These are phyloP conservation scores for Poeciliopsis turrubarensis DNA, from an alignment of 2,113 vertebrate species.

Conservation along the genomic window DNA sequence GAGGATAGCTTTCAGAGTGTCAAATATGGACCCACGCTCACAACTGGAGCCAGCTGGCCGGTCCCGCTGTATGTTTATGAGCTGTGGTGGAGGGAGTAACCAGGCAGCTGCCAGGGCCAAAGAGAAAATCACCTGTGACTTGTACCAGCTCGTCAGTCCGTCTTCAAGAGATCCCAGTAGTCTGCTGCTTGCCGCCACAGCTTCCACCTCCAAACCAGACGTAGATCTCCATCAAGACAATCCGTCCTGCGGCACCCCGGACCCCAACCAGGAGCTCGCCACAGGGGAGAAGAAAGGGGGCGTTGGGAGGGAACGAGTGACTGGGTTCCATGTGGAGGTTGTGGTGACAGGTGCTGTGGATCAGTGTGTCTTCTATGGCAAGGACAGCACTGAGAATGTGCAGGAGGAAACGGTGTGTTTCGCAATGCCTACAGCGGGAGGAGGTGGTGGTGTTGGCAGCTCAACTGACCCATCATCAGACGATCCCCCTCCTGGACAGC, in stretches of 20 bases:
- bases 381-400: slow-evolving; percentile 90
- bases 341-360: slow-evolving; percentile 95
- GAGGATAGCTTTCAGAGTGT: slow-evolving; percentile 92
- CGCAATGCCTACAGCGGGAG: slow-evolving; percentile 70
- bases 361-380: slow-evolving; percentile 93
- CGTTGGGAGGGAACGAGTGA: slow-evolving; percentile 75
- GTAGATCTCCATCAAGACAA: slow-evolving; percentile 73
- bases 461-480: slow-evolving; percentile 76
- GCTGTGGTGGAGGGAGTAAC: slow-evolving; percentile 79
- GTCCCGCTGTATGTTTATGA: slow-evolving; percentile 85
- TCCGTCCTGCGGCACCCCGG: slow-evolving; percentile 48
- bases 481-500: slow-evolving; percentile 90
- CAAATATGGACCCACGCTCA: slow-evolving; percentile 82
- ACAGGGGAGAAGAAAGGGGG: slow-evolving; percentile 72
- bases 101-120: slow-evolving; percentile 82
- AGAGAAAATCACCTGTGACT: slow-evolving; percentile 96
- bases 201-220: slow-evolving; percentile 75
- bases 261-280: slow-evolving; percentile 54
- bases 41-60: slow-evolving; percentile 76
- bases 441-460: slow-evolving; percentile 38
- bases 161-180: slow-evolving; percentile 84
- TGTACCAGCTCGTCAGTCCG: slow-evolving; percentile 92
- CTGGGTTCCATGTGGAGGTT: slow-evolving; percentile 94
- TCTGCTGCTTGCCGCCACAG: slow-evolving; percentile 79
- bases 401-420: slow-evolving; percentile 91